Conservation (phyloP, 2,888 invertebrate genomes). For the Odiellus spinosus region DNA sequence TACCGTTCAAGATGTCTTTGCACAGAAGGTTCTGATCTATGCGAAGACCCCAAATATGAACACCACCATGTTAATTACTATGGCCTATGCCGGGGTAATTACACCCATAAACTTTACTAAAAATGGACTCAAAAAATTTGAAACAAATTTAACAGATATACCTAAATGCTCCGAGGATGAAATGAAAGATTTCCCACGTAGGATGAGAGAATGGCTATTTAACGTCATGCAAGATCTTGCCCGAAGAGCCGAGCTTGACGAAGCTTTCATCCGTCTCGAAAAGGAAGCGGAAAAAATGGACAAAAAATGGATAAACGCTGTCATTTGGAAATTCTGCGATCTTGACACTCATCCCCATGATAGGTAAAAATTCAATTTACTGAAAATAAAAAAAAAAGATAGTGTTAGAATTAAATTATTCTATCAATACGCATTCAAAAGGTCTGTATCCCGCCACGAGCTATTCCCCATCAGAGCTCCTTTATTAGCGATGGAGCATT, state of each 20-base stretch:
- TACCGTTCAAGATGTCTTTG: conserved; percentile 87
- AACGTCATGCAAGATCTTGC: conserved; percentile 92
- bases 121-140: neutral
- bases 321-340: conserved; percentile 92
- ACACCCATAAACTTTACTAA: too few relatives aligned
- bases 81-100: conserved; percentile 40
- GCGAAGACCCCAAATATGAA: conserved; percentile 54
- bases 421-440: conserved; percentile 25
- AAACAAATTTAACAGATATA: conserved; percentile 17
- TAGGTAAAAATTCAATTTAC: conserved; percentile 37
- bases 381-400: too few relatives aligned
- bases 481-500: conserved; percentile 87
- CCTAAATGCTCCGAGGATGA: conserved; percentile 56
- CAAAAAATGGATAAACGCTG: conserved; percentile 47
- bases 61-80: conserved; percentile 91
- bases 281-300: conserved; percentile 59
- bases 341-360: conserved; percentile 82
- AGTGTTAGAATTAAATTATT: too few relatives aligned
- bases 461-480: conserved; percentile 90
- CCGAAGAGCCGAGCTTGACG: conserved; percentile 63
- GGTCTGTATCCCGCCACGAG: conserved; percentile 77
- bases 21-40: conserved; percentile 49
- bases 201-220: conserved; percentile 97
- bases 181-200: conserved; percentile 82
- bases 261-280: conserved; percentile 57